Conservation (phyloP, 1,140 invertebrate genomes). For the Temnothorax curvispinosus region DNA sequence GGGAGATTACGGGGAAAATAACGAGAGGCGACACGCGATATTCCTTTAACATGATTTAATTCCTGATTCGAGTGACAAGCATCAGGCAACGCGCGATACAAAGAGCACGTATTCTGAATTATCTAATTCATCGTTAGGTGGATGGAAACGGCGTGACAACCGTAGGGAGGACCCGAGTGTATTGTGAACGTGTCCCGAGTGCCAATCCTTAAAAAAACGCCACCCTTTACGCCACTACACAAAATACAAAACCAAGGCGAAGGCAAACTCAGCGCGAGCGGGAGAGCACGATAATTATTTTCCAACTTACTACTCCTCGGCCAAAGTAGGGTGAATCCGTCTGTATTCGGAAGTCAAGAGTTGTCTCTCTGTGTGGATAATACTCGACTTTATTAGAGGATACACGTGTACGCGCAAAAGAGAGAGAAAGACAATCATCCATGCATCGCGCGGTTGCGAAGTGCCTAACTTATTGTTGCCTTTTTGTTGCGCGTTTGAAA, state of each 20-base stretch:
- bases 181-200: slow-evolving; percentile 74
- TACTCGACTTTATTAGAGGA: slow-evolving; percentile 62
- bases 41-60: not conserved
- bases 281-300: slow-evolving; percentile 69
- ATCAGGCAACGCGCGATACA: not conserved
- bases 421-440: not conserved
- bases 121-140: slow-evolving; percentile 64
- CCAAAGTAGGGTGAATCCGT: slow-evolving; percentile 31
- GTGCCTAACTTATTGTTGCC: not conserved
- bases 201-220: slow-evolving; percentile 68
- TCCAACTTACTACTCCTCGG: slow-evolving; percentile 43
- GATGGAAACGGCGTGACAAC: not conserved
- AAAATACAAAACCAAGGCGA: slow-evolving; percentile 67
- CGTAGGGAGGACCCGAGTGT: slow-evolving; percentile 42
- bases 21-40: slow-evolving; percentile 13
- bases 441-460: not conserved
- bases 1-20: slow-evolving; percentile 17
- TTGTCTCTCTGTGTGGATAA: slow-evolving; percentile 29
- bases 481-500: not conserved
- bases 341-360: slow-evolving; percentile 61
- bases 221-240: slow-evolving; percentile 45
- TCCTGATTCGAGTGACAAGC: not conserved
- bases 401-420: not conserved
- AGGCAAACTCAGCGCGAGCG: not conserved
- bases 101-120: slow-evolving; percentile 54